Evolutionary conservation across 1,140 invertebrate species (phyloP), one percentile per base, ranked within the genome.

Genomic region (Aphaenogaster rudis): DNA sequence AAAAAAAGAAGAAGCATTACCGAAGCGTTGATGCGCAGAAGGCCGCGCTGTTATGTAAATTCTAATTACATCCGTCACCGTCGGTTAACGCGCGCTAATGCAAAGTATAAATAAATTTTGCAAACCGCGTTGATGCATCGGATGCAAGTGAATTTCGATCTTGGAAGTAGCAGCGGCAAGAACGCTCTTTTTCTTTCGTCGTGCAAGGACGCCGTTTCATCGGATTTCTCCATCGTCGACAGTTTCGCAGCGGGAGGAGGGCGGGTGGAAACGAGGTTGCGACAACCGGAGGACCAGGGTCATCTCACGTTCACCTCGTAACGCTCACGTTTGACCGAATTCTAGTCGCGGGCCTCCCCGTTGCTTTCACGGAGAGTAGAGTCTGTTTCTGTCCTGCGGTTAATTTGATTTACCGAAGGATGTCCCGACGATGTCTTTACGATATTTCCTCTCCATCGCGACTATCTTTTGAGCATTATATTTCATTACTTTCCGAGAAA

Each of bases 241-340:
- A 36, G 17, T 82, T 36, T 72, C 11, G n/a, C 11, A 42, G 36
- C 2, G 13, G 50, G 50, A 48, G 42, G n/a, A 33, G 79, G n/a
- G 21, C 33, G 36, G 64, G 42, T 39, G 69, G 45, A 77, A 77
- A 66, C 45, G 84, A 77, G 84, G 61, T 77, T 80, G 64, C 52
- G 15, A 86, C 42, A 67, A 67, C 59, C 66, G n/a, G 48, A 33
- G 39, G 28, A 67, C 77, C 77, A 66, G 42, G 69, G 54, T 86
- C 85, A 42, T 86, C 77, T 69, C 85, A 50, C 63, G 42, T 79
- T 79, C 52, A 66, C 77, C 28, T 66, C 61, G 82, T 42, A 57
- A 69, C 63, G 36, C n/a, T 80, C 77, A 66, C 52, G 39, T 86
- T 80, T 45, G 64, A 80, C 64, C 74, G 63, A 81, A 86, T 86